Evolutionary conservation across 2,797 vertebrate species (phyloP), one percentile per base, ranked within the genome.

Genomic region (Fringilla coelebs): DNA sequence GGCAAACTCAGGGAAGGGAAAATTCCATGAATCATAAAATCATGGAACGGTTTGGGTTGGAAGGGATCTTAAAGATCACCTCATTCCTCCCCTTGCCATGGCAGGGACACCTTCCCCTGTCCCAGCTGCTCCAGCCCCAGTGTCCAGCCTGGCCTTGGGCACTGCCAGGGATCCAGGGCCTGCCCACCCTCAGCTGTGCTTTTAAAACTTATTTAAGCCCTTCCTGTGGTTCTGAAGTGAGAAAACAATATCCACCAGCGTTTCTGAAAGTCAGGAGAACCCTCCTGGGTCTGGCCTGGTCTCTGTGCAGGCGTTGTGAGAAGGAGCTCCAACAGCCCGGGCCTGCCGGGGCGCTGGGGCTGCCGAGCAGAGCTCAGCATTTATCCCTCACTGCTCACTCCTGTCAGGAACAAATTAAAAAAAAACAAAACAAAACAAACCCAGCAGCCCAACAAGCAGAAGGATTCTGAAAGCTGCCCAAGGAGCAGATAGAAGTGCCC

Each of bases 281-380:
- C 41, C 71, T 17, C 48, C 28, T 24, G 10, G 20, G 6, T 76
- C 83, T 68, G 52, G n/a, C 31, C n/a, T 28, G 36, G 9, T 40
- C 13, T 32, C 40, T 60, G 26, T 36, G 20, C 6, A 40, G 1
- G 26, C 14, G 29, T 10, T 82, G 67, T 48, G 62, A 55, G 34
- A 17, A 36, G 36, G 36, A 49, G 63, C 61, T 21, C 67, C 16
- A 52, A 38, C 45, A 38, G 1, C 8, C 17, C 0, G 0, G 63
- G 43, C 25, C 26, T 1, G 21, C 31, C 0, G 3, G 18, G 29
- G 19, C 32, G 48, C 1, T 0, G 54, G 28, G 2, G 4, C 36
- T 1, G 16, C 5, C 26, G 55, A 52, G 68, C 82, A n/a, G 28
- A 67, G 73, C 26, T 45, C 71, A 14, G 14, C 3, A 1, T 46